phyloP scores from a whole-genome alignment of 2,113 vertebrate species.

The Rissa tridactyla region DNA sequence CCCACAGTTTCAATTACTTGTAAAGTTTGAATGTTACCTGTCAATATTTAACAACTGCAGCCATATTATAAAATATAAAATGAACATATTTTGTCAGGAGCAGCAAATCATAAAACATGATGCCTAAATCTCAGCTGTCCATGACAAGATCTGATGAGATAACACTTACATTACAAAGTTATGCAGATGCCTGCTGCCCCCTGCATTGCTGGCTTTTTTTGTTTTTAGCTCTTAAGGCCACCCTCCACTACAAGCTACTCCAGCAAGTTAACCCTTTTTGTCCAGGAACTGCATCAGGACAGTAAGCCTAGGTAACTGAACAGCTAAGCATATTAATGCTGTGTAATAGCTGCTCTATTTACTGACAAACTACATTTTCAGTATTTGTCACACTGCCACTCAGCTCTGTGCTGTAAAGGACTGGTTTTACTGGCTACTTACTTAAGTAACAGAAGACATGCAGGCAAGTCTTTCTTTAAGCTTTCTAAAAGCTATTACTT shows the following conservation, averaged over 20 bases:
- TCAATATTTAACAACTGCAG: neutral
- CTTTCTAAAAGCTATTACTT: neutral
- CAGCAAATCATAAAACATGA: neutral
- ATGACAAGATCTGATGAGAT: neutral
- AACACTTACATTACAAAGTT: neutral
- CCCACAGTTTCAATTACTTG: neutral
- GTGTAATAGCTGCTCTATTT: neutral
- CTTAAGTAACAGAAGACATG: neutral
- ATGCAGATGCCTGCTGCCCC: neutral
- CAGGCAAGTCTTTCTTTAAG: neutral
- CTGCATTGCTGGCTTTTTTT: neutral
- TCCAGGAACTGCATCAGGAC: neutral
- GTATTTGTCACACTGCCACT: neutral
- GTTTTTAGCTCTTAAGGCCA: neutral
- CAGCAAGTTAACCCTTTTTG: neutral
- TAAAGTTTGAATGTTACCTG: neutral
- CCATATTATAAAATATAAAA: neutral
- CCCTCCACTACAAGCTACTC: neutral
- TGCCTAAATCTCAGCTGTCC: neutral
- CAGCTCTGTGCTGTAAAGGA: neutral
- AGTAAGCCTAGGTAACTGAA: neutral
- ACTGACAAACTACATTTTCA: neutral
- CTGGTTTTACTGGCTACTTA: neutral
- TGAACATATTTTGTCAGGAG: neutral
- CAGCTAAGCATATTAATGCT: neutral